phyloP scores from a whole-genome alignment of 2,888 invertebrate species.

The Caenorhabditis sp. region DNA sequence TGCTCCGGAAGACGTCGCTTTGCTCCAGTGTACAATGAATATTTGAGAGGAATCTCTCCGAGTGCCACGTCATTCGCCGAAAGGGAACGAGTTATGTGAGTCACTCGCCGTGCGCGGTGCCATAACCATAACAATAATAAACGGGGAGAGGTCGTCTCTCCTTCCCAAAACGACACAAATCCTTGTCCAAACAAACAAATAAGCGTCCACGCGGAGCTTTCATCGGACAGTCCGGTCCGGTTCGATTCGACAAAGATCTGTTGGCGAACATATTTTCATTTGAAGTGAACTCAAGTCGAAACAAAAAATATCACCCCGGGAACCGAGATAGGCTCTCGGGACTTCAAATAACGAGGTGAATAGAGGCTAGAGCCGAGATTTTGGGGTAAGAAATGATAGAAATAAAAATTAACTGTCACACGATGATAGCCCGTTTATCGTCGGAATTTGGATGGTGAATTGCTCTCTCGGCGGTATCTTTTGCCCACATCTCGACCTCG shows the following conservation, averaged over 20 bases:
- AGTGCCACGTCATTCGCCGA: neutral
- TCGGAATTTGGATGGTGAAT: slow-evolving; percentile 36
- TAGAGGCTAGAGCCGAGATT: neutral
- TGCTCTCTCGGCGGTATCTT: slow-evolving; percentile 30
- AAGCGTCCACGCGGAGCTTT: neutral
- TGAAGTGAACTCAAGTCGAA: neutral
- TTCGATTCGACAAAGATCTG: too few species aligned
- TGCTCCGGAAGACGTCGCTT: slow-evolving; percentile 36
- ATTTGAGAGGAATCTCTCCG: slow-evolving; percentile 12
- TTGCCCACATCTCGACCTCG: slow-evolving; percentile 59
- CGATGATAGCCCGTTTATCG: slow-evolving; percentile 7
- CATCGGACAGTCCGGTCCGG: neutral
- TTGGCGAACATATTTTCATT: too few species aligned
- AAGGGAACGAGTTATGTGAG: slow-evolving; percentile 15
- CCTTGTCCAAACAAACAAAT: slow-evolving; percentile 44
- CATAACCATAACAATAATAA: slow-evolving; percentile 17
- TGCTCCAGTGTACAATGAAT: slow-evolving; percentile 40
- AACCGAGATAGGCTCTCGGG: neutral
- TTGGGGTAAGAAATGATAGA: slow-evolving; percentile 11
- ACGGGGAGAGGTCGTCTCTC: slow-evolving; percentile 6
- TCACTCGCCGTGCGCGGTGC: slow-evolving; percentile 3
- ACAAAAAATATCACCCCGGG: neutral
- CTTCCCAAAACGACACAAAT: slow-evolving; percentile 43
- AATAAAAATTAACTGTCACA: slow-evolving; percentile 1
- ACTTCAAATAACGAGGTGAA: neutral